These are phyloP conservation scores for Drosophila leonis DNA, from an alignment of 2,888 invertebrate genomes.

Conservation along the genomic window DNA sequence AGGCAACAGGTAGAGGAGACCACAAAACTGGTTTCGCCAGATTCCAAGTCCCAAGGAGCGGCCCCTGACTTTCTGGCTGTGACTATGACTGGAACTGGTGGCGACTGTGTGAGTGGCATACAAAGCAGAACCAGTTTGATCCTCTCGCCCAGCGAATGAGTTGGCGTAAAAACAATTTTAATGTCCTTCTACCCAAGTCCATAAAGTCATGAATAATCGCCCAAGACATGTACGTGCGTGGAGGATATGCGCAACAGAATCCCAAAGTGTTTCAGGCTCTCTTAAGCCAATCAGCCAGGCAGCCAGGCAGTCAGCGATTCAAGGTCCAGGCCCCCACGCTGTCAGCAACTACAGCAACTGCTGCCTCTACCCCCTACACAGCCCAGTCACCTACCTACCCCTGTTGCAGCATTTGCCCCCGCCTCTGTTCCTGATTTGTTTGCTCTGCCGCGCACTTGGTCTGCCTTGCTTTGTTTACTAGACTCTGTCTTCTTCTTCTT, in stretches of 20 bases:
- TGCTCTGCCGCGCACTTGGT: constrained; percentile 53
- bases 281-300: constrained; percentile 12
- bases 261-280: constrained; percentile 5
- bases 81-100: constrained; percentile 31
- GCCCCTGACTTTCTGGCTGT: constrained; percentile 42
- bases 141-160: constrained; percentile 70
- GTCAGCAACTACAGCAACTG: not conserved
- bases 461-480: constrained; percentile 44
- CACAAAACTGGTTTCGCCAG: constrained; percentile 66
- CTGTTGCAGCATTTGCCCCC: not conserved
- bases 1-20: constrained; percentile 72
- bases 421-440: constrained; percentile 56
- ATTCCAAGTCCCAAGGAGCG: constrained; percentile 66
- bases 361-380: constrained; percentile 7
- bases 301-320: constrained; percentile 15
- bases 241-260: constrained; percentile 56
- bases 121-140: constrained; percentile 78
- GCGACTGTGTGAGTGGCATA: constrained; percentile 69
- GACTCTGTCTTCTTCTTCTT: constrained; percentile 22
- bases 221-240: constrained; percentile 64
- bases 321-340: constrained; percentile 37
- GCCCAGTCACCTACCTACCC: not conserved
- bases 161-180: constrained; percentile 80
- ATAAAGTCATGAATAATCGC: constrained; percentile 80
- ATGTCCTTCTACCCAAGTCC: constrained; percentile 79